A percentile compares a stretch with the other conserved stretches of the same genome.
These are phyloP conservation scores for Pimephales promelas DNA, from an alignment of 2,113 vertebrate species.

Conservation along the genomic window DNA sequence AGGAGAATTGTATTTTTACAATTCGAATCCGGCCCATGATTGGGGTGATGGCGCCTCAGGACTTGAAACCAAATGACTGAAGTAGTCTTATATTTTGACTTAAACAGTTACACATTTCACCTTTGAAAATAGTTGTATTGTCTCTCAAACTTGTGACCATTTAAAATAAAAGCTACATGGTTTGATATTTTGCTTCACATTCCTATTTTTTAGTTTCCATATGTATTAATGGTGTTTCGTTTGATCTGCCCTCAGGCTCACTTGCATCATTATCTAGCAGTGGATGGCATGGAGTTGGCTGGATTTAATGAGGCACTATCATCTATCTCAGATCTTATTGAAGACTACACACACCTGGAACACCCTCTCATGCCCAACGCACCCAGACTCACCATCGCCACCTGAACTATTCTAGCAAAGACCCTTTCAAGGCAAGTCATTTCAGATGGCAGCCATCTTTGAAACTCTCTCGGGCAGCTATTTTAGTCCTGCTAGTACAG, in stretches of 20 bases:
- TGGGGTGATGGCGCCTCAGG: too few relatives aligned
- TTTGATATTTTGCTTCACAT: not conserved
- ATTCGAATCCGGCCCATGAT: too few relatives aligned
- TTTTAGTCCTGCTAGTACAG: too few relatives aligned
- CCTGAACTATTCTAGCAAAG: conserved; percentile 58
- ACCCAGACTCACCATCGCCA: conserved; percentile 80
- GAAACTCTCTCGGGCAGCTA: too few relatives aligned
- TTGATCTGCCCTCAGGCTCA: conserved; percentile 80
- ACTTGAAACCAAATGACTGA: too few relatives aligned
- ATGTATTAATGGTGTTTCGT: not conserved
- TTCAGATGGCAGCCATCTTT: too few relatives aligned
- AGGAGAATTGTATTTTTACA: too few relatives aligned
- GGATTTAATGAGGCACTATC: conserved; percentile 84
- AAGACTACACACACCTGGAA: conserved; percentile 88
- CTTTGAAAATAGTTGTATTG: too few relatives aligned
- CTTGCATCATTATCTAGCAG: conserved; percentile 91
- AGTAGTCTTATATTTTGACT: too few relatives aligned
- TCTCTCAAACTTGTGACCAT: not conserved
- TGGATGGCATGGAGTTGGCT: conserved; percentile 90
- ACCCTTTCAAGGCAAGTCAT: too few relatives aligned
- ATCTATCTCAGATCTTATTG: conserved; percentile 86
- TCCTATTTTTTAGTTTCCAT: too few relatives aligned
- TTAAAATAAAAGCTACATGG: not conserved
- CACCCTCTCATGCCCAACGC: conserved; percentile 67
- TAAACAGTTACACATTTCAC: not conserved